These are phyloP conservation scores for Acanthopagrus latus DNA, from an alignment of 2,797 vertebrate species.

Conservation along the genomic window DNA sequence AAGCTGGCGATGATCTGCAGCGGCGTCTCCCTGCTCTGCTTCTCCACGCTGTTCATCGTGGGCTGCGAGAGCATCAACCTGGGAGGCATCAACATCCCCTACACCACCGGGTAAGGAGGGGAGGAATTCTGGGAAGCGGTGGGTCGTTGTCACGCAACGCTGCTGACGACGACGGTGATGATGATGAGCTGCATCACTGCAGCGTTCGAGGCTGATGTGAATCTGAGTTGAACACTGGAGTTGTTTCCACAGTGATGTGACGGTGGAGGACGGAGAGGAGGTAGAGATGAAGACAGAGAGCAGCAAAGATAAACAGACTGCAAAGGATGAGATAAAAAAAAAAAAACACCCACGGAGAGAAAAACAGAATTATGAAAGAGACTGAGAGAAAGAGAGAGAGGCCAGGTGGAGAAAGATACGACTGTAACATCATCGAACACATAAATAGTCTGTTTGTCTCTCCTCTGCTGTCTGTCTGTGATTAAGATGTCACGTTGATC, in stretches of 20 bases:
- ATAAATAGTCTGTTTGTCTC: not conserved
- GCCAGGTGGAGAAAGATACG: not conserved
- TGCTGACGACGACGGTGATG: not conserved
- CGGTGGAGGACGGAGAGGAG: constrained; percentile 17
- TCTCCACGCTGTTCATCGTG: constrained; percentile 98
- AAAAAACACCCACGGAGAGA: constrained; percentile 8
- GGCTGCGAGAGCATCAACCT: constrained; percentile 99
- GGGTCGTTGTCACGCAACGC: not conserved
- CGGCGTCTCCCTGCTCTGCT: constrained; percentile 96
- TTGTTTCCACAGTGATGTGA: constrained; percentile 14
- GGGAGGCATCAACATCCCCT: constrained; percentile 99
- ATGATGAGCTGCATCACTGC: not conserved
- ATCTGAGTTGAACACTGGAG: not conserved
- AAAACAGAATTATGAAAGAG: constrained; percentile 16
- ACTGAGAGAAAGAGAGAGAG: not conserved
- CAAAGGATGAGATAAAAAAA: constrained; percentile 7
- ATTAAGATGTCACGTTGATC: not conserved
- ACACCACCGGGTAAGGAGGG: constrained; percentile 92
- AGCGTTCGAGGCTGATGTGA: not conserved
- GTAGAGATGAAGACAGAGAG: constrained; percentile 3
- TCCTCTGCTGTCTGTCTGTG: not conserved
- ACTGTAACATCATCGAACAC: not conserved
- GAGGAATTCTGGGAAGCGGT: not conserved
- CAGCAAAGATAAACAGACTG: constrained; percentile 13
- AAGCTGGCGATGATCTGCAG: constrained; percentile 99